Base-by-base conservation (phyloP, 2,113 vertebrate genomes). In the Halcyon malimbica region DNA sequence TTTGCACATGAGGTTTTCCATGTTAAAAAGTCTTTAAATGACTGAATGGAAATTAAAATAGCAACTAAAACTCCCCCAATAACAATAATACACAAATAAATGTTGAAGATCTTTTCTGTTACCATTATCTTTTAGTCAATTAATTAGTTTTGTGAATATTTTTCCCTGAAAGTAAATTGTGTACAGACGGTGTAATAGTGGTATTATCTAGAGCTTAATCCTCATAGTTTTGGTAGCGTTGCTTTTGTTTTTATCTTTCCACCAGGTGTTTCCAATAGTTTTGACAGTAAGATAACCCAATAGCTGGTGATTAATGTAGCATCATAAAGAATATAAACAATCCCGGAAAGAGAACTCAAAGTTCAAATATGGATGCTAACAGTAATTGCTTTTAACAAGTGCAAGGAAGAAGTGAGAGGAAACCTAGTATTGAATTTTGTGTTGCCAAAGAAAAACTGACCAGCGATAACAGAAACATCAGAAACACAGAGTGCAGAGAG, bases 311-410 rank as follows among this genome's bases (percentile, higher is more conserved):
- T 97, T 97, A 97, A 95, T 96, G 96, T 89, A 92, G 64, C 94
- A 91, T 90, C 3, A 3, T 81, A 94, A 93, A 83, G 91, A 94
- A 94, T 25, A 97, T 92, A 97, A 96, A 95, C 94, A 85, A 48
- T 83, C 69, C 65, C 3, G 29, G 93, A 97, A 93, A 90, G 80
- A 97, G 79, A 93, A 93, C 91, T 97, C 93, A 80, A 71, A 95
- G 92, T 86, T 96, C 96, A 95, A 91, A 85, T 94, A 89, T 54
- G 78, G 77, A 83, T 92, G 76, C 94, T 92, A 97, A 96, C 62
- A 78, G 90, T 96, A 96, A 97, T 97, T 90, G 94, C 95, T 97
- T 97, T 96, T 93, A 98, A 97, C 97, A 98, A 97, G 96, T 94
- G 93, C 82, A 80, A 69, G 89, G n/a, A 92, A 69, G 93, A 94